These are phyloP conservation scores for Agelastica alni DNA, from an alignment of 2,888 invertebrate species.

Conservation along the genomic window DNA sequence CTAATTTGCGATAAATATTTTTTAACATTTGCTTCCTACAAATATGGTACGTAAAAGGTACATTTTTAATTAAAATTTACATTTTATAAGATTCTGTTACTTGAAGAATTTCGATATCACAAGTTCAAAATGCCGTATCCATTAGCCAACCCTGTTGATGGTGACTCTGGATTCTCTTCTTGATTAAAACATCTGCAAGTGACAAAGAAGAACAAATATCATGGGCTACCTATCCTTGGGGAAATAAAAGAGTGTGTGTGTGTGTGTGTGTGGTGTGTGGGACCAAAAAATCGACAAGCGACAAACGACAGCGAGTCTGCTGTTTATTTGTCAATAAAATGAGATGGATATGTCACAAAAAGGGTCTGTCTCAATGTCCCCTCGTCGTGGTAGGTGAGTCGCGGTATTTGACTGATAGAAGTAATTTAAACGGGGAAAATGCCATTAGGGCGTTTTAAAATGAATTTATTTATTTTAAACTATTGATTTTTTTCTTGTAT, in stretches of 20 bases:
- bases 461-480: no score
- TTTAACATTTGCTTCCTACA: no score
- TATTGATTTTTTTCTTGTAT: no score
- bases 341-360: constrained; percentile 18
- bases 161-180: constrained; percentile 13
- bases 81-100: no score
- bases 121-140: neutral
- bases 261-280: constrained; percentile 4
- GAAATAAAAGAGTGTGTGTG: constrained; percentile 28
- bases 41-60: no score
- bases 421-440: neutral
- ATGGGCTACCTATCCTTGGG: constrained; percentile 41
- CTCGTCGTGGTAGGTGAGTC: neutral
- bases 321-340: constrained; percentile 22
- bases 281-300: constrained; percentile 15
- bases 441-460: neutral
- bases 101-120: no score
- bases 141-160: neutral
- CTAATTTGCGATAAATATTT: no score
- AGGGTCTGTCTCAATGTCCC: neutral
- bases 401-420: neutral
- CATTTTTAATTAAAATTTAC: no score
- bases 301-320: constrained; percentile 3
- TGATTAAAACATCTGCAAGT: constrained; percentile 47
- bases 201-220: constrained; percentile 45